These are phyloP conservation scores for Bimastos eiseni DNA, from an alignment of 2,888 invertebrate genomes.

Conservation along the genomic window DNA sequence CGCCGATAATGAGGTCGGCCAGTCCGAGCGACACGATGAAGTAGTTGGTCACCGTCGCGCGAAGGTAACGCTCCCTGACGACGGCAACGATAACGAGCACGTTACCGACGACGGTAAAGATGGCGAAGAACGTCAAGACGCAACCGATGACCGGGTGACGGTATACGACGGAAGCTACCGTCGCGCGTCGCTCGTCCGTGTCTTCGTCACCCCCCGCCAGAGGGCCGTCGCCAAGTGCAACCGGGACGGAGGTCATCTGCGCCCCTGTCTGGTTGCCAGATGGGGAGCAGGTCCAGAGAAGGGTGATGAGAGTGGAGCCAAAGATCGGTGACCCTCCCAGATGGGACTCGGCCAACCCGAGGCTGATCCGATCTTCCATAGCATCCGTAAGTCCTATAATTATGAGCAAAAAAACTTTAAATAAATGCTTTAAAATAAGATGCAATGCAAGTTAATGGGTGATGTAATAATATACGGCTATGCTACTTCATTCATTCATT, in stretches of 20 bases:
- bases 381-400: not conserved
- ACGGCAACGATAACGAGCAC: conserved; percentile 91
- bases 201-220: not conserved
- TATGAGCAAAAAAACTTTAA: not conserved
- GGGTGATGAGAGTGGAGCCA: not conserved
- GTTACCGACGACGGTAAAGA: conserved; percentile 93
- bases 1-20: conserved; percentile 91
- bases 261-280: not conserved
- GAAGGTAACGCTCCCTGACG: conserved; percentile 85
- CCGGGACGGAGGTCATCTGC: not conserved
- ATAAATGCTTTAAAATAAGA: not conserved
- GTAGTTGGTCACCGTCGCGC: conserved; percentile 90
- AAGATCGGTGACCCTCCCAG: not conserved
- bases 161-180: not conserved
- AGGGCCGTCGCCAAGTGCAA: not conserved
- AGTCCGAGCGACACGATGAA: conserved; percentile 95
- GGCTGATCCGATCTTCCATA: not conserved
- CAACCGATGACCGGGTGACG: conserved; percentile 65
- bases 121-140: conserved; percentile 81
- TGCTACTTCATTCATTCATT: too few relatives aligned
- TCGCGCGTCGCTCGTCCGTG: not conserved
- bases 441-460: not conserved
- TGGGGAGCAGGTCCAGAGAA: not conserved
- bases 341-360: not conserved
- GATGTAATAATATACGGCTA: too few relatives aligned